Evolutionary conservation across 1,140 invertebrate genomes (phyloP), one percentile per base, ranked within the genome.

Genomic region (Panulirus ornatus): DNA sequence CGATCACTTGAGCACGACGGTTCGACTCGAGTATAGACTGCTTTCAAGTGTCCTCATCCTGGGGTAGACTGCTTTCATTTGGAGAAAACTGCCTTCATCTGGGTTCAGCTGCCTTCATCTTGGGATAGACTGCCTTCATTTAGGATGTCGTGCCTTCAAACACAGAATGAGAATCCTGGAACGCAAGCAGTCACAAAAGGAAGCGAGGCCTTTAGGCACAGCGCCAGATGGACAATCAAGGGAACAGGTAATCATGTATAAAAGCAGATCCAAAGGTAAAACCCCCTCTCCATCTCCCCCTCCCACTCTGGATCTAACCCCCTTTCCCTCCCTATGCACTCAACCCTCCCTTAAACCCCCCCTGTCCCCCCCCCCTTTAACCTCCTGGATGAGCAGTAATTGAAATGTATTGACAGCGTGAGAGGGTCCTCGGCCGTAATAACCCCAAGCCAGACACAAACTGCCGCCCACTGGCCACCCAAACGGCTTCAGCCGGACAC

Each of bases 401-500:
- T 84, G 81, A 84, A 84, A 84, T 44, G 81, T 84, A 84, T 84
- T 84, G 81, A 84, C 36, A 84, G 58, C 58, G 54, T 70, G 58
- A n/a, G 81, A 84, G 81, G 19, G 81, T 11, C 9, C 34, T 27
- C n/a, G 58, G n/a, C 22, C 40, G 81, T 66, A 70, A 84, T 70
- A 70, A 84, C 54, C 81, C 11, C 19, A n/a, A 19, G 34, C 58
- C n/a, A 40, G 58, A 84, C 81, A 70, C 81, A 58, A 84, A 70
- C 81, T 70, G 70, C 58, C 58, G 63, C n/a, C 81, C 81, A 71
- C 44, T 58, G 42, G 58, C 63, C 81, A 42, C 16, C 81, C 70
- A 84, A 84, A 84, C 58, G 81, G 81, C 66, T 84, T 84, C 81
- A 84, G 81, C 54, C 66, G 81, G 54, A 83, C 81, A 83, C 81